phyloP scores from a whole-genome alignment of 2,888 invertebrate genomes.

The Chesias legatella region DNA sequence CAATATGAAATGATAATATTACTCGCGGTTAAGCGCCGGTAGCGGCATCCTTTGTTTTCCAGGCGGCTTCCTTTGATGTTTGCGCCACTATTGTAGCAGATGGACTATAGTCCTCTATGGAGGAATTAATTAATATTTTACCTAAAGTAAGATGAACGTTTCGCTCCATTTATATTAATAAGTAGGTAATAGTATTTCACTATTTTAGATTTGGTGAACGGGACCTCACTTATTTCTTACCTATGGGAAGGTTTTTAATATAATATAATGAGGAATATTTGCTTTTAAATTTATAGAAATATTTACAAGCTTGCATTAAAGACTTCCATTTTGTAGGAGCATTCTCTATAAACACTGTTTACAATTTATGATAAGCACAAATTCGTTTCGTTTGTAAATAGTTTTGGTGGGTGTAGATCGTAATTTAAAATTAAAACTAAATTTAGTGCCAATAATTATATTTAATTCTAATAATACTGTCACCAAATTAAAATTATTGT shows the following conservation, averaged over 20 bases:
- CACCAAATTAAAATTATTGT: conserved; percentile 2
- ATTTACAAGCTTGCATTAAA: conserved; percentile 20
- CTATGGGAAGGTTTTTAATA: background rate
- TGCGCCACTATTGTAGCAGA: no score
- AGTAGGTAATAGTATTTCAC: no score
- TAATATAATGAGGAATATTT: background rate
- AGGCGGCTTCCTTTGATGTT: no score
- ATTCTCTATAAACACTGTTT: conserved; percentile 18
- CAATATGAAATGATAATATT: no score
- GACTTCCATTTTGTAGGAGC: conserved; percentile 20
- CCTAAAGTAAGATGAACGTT: conserved; percentile 1
- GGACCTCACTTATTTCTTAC: background rate
- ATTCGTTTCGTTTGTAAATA: conserved; percentile 21
- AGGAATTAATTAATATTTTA: no score
- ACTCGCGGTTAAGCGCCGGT: no score
- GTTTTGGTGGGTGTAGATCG: conserved; percentile 19
- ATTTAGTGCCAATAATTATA: conserved; percentile 38
- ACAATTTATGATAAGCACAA: conserved; percentile 21
- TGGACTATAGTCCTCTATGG: no score
- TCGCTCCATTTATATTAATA: conserved; percentile 9
- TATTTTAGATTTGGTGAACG: no score
- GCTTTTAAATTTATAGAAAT: conserved; percentile 2
- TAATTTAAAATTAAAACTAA: conserved; percentile 9
- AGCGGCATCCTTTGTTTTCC: no score
- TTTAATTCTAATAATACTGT: conserved; percentile 7